Base-by-base conservation (phyloP, 1,140 invertebrate genomes). In the Dendroctonus valens region DNA sequence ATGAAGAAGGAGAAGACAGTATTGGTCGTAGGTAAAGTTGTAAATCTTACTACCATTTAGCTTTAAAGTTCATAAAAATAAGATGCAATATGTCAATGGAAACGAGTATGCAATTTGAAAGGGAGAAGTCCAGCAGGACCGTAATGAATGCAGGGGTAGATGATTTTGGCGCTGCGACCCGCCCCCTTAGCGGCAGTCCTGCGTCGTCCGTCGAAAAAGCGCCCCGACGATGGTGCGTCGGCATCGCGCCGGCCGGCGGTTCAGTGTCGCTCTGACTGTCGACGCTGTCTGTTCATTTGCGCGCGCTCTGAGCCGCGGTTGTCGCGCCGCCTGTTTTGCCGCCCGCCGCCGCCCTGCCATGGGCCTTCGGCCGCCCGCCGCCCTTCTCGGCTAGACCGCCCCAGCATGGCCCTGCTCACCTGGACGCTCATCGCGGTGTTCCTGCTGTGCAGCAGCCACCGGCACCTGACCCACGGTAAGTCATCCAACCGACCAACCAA, bases 321-420 rank as follows among this genome's bases (percentile, higher is more conserved):
- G 46, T 58, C 62, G 55, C 59, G 64, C 64, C 49, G 64, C 57
- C 64, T 46, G 48, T 44, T 60, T 60, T 53, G 46, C 54, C 64
- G 48, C 55, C 61, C 64, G 64, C 42, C 57, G 64, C 64, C 55
- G 64, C 57, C 64, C 64, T 65, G 64, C 64, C 64, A 66, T 66
- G 64, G 64, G 64, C 55, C 55, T 59, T 52, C 55, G 64, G 64
- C 64, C 64, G 55, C 55, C 64, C 55, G 64, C 64, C 64, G 64
- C 64, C 64, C 64, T 66, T 59, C 64, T 66, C 64, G 64, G 64
- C 64, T 66, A 66, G 64, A 66, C 50, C 64, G 64, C 64, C 64
- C 64, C 64, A 66, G 64, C 64, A 66, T 66, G 64, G 64, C 64
- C 57, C 55, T 66, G 64, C 54, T 59, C 64, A 59, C 64, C 64